These are phyloP conservation scores for Triops longicaudatus DNA, from an alignment of 1,140 invertebrate genomes.

Conservation along the genomic window DNA sequence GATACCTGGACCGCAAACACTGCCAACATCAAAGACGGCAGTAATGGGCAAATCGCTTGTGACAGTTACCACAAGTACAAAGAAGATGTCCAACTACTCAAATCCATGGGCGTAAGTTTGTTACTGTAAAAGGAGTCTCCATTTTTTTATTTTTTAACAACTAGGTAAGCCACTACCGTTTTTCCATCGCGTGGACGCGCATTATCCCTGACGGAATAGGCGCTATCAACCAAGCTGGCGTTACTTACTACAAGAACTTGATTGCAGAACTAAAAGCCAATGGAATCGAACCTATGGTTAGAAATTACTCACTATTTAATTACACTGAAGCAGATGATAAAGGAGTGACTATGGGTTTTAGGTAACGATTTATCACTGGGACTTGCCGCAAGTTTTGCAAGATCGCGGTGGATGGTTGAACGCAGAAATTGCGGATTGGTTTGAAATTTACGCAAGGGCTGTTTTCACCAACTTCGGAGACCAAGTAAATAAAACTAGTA, in stretches of 20 bases:
- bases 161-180: conserved; percentile 31
- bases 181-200: conserved; percentile 38
- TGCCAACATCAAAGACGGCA: conserved; percentile 38
- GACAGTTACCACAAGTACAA: conserved; percentile 48
- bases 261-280: conserved; percentile 32
- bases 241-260: conserved; percentile 37
- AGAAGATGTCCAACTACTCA: conserved; percentile 43
- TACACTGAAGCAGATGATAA: neutral
- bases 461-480: conserved; percentile 50
- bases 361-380: conserved; percentile 31
- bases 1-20: conserved; percentile 39
- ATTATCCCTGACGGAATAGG: conserved; percentile 35
- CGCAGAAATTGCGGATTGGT: conserved; percentile 29
- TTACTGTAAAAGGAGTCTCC: neutral
- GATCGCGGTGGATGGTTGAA: conserved; percentile 33
- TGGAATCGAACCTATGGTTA: conserved; percentile 31
- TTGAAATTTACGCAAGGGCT: conserved; percentile 49
- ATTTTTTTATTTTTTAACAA: neutral
- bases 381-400: conserved; percentile 34
- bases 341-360: neutral
- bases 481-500: conserved; percentile 33
- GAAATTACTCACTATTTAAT: neutral
- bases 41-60: conserved; percentile 49
- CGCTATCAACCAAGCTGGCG: conserved; percentile 34
- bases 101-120: conserved; percentile 38